These are phyloP conservation scores for Lithophane semibrunnea DNA, from an alignment of 2,888 invertebrate species.

Conservation along the genomic window DNA sequence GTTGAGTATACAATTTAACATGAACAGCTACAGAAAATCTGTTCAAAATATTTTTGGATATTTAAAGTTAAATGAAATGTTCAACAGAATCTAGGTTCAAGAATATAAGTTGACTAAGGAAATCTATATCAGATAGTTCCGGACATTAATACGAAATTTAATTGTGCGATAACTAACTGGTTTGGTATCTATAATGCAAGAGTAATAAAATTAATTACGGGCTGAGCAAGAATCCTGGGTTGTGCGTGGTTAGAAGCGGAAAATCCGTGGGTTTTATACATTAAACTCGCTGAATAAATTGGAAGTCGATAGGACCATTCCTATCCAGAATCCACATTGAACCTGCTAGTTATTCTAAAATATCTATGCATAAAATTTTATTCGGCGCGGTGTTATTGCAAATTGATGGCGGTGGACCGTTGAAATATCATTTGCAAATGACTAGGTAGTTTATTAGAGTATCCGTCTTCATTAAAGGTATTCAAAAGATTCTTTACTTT, in stretches of 20 bases:
- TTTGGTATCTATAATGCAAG: conserved; percentile 72
- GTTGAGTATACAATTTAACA: not conserved
- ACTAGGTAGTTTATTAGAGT: conserved; percentile 1
- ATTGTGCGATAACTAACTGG: conserved; percentile 74
- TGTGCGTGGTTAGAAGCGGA: conserved; percentile 75
- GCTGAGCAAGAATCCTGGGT: conserved; percentile 76
- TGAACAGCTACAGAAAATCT: not conserved
- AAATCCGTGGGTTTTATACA: conserved; percentile 81
- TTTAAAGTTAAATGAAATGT: not conserved
- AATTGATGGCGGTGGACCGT: conserved; percentile 55
- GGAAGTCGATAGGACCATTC: conserved; percentile 82
- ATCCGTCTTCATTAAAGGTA: not conserved
- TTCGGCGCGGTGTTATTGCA: conserved; percentile 65
- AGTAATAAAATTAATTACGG: conserved; percentile 85
- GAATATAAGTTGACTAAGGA: conserved; percentile 5
- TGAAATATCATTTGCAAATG: conserved; percentile 51
- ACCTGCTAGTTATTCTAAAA: conserved; percentile 74
- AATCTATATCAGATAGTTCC: conserved; percentile 24
- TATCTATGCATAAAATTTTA: conserved; percentile 75
- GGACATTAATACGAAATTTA: conserved; percentile 70
- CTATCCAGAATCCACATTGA: conserved; percentile 75
- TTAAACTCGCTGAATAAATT: conserved; percentile 84
- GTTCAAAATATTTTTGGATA: not conserved
- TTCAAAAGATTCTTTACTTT: not conserved
- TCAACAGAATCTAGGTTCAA: not conserved